Evolutionary conservation across 2,888 invertebrate species (phyloP), one percentile per base, ranked within the genome.

Genomic region (Osmoderma eremita): DNA sequence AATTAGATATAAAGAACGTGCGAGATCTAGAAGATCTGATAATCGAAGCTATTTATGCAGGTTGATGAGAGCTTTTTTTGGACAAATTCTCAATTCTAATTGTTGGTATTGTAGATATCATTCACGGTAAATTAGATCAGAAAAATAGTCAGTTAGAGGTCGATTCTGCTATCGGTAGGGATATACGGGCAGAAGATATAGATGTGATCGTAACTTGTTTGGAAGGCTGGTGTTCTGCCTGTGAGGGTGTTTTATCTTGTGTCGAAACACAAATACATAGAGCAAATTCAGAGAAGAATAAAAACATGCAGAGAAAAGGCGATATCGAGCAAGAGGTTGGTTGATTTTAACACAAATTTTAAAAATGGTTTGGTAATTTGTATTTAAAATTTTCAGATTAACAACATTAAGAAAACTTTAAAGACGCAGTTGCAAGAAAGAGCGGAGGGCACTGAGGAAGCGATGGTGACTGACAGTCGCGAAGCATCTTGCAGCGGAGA

Each of bases 41-140:
- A 69, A 98, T 98, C 77, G 98, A 98, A 86, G 97, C 97, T n/a
- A 94, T 98, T 78, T 98, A 98, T 85, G 94, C 96, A 72, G 94
- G 94, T 91, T 56, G 5, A 39, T n/a, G 15, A 2, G 2, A 0
- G 3, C 8, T 24, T 56, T 17, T 10, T 2, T 49, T 49, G 24
- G 12, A 63, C 20, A 41, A 67, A 62, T 50, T n/a, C 48, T 17
- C 6, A 15, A 24, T 24, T 30, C 13, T 10, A 24, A 54, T 65
- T 69, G 30, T 48, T 50, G n/a, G 18, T 18, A 75, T 78, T 84
- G 0, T 82, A 90, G 95, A 95, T 80, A 94, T 98, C 73, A 95
- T 97, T 74, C 94, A 94, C 74, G 98, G 97, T 1, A 98, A 97
- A 83, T 84, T 98, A 72, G 98, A 98, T 82, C 98, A 98, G 81